Percentiles rank a stretch among this genome's conserved stretches.
Conservation (phyloP, 1,140 invertebrate genomes). For the Hyles vespertilio region DNA sequence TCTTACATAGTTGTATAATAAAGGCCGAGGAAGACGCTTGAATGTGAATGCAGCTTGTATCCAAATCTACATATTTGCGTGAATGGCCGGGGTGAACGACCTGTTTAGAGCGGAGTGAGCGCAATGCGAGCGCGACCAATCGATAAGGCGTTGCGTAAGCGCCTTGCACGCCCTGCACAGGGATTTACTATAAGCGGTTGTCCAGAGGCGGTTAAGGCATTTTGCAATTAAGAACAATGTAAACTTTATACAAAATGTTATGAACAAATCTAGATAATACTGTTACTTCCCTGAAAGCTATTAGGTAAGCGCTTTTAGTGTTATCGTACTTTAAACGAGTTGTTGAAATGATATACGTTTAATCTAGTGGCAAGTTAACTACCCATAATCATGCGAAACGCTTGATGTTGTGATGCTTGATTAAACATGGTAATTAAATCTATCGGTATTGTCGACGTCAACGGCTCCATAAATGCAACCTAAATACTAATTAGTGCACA, state of each 20-base stretch:
- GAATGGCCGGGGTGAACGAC: conserved; percentile 49
- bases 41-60: conserved; percentile 22
- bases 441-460: no score
- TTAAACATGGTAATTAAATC: no score
- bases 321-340: conserved; percentile 1
- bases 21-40: conserved; percentile 14
- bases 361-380: no score
- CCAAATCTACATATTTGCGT: conserved; percentile 44
- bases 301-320: conserved; percentile 1
- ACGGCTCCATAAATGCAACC: no score
- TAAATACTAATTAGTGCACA: no score
- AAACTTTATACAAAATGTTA: conserved; percentile 13
- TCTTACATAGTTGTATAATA: conserved; percentile 7
- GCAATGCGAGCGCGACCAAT: conserved; percentile 54
- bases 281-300: conserved; percentile 13
- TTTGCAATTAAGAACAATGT: conserved; percentile 10
- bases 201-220: conserved; percentile 18
- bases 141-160: conserved; percentile 57
- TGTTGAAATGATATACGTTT: not conserved
- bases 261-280: conserved; percentile 19
- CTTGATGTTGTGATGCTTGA: no score
- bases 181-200: conserved; percentile 31
- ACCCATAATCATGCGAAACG: no score
- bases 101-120: conserved; percentile 48
- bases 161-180: conserved; percentile 43